Percentiles rank a stretch among this genome's conserved stretches.
Evolutionary conservation across 2,888 invertebrate genomes (phyloP).

Genomic region (Troides oblongomaculatus): DNA sequence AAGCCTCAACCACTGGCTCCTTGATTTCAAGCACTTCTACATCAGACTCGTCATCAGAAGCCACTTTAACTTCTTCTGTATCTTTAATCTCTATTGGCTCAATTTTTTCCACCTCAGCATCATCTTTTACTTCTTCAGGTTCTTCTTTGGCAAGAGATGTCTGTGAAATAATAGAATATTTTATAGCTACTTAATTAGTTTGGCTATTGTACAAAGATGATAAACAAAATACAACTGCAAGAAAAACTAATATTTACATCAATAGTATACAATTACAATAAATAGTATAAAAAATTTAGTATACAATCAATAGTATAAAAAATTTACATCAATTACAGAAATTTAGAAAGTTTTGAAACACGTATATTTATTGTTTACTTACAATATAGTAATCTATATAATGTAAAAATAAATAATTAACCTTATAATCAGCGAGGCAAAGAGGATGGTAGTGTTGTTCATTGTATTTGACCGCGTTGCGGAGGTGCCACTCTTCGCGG

Average conservation of each 20-base stretch:
- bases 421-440: conserved; percentile 93
- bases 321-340: too few species aligned
- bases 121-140: conserved; percentile 40
- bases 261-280: too few species aligned
- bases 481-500: conserved; percentile 97
- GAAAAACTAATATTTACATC: not conserved
- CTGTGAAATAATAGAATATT: conserved; percentile 37
- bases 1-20: conserved; percentile 41
- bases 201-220: too few species aligned
- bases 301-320: too few species aligned
- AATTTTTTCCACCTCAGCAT: conserved; percentile 46
- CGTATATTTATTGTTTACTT: too few species aligned
- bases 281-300: too few species aligned
- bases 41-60: conserved; percentile 64
- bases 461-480: conserved; percentile 89
- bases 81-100: conserved; percentile 72
- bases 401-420: conserved; percentile 40
- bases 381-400: too few species aligned
- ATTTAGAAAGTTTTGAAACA: too few species aligned
- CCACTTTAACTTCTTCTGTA: conserved; percentile 63
- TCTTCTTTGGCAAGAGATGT: conserved; percentile 61
- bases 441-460: conserved; percentile 92
- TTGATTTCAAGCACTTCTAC: conserved; percentile 62
- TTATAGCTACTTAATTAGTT: too few species aligned
- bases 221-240: not conserved